Evolutionary conservation across 2,888 invertebrate genomes (phyloP), one percentile per base, ranked within the genome.

Genomic region (Lithodes maja): DNA sequence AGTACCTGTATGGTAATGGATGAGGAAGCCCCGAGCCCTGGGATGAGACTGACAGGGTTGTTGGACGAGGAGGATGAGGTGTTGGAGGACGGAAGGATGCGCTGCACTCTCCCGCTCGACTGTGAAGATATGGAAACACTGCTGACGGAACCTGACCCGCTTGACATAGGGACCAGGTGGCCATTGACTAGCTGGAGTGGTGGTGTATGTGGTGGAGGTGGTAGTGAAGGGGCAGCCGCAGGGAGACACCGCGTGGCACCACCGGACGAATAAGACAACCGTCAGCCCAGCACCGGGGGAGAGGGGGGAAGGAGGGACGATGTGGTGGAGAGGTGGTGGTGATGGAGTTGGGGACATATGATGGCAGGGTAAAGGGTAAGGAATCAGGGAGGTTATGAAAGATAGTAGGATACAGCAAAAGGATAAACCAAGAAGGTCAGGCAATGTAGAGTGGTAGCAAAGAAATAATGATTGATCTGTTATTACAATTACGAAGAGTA

Each of bases 1-100:
- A 61, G 61, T 94, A 94, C 94, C 94, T 94, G 94, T 92, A 94
- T 93, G 92, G 94, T 93, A 93, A 94, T 93, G 92, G 94, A 92
- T 78, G 92, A 92, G 86, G 92, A 92, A 93, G 93, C 94, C 93
- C 86, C 91, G 77, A 87, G 87, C 55, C 85, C 85, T 33, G 91
- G 90, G 84, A 91, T 90, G 83, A 91, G 91, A 80, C 90, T 91
- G 82, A 87, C 90, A 61, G 89, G 83, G 17, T 89, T 86, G 68
- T 87, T 61, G 71, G 87, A 85, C 50, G 87, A 87, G 78, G 82
- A 82, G 12, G 71, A 71, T 9, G 78, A 78, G 50, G 78, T 78
- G 53, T 50, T 52, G n/a, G 84, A 68, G 81, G 90, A 88, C 80
- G 89, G 90, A 68, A 89, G 83, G 83, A 88, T 90, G 69, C 91